Evolutionary conservation across 1,140 invertebrate genomes (phyloP), one percentile per base, ranked within the genome.

Genomic region (Heterodera carotae): DNA sequence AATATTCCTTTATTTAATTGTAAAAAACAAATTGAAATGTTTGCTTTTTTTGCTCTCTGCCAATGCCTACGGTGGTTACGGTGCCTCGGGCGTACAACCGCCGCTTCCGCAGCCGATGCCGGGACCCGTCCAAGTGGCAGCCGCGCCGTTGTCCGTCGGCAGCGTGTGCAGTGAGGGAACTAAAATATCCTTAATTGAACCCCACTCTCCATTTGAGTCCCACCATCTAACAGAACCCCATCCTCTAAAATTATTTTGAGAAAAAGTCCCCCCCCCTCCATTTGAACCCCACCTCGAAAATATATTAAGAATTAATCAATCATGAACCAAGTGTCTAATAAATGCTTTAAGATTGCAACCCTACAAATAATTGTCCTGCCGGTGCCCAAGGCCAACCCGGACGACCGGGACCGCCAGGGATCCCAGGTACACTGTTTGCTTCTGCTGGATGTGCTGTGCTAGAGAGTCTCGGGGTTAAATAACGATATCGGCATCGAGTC

Each of bases 51-150:
- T n/a, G 34, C 12, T 68, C 34, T 18, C 12, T n/a, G 34, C 43
- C 81, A 81, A 87, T 78, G 83, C 82, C n/a, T 86, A 86, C 69
- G 84, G 84, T 36, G 85, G 85, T n/a, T 85, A 85, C 68, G 82
- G 78, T 7, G 81, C 81, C 18, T 48, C 69, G 22, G 72, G 72
- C 60, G 18, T 64, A 22, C 72, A 75, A 39, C 25, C 48, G n/a
- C 64, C 72, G 66, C 15, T 22, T 4, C 72, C 12, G 12, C 15
- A 66, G 62, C 34, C 34, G 77, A n/a, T 39, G 77, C 60, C 76
- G 77, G 43, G n/a, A 5, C 76, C 36, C 77, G 76, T n/a, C 76
- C 76, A 67, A 4, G 78, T 36, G 60, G 77, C 27, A 6, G 22
- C 36, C 53, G 39, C 15, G 29, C 76, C 29, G 27, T 62, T 33